Evolutionary conservation across 2,113 vertebrate species (phyloP).

Genomic region (Otis tarda): DNA sequence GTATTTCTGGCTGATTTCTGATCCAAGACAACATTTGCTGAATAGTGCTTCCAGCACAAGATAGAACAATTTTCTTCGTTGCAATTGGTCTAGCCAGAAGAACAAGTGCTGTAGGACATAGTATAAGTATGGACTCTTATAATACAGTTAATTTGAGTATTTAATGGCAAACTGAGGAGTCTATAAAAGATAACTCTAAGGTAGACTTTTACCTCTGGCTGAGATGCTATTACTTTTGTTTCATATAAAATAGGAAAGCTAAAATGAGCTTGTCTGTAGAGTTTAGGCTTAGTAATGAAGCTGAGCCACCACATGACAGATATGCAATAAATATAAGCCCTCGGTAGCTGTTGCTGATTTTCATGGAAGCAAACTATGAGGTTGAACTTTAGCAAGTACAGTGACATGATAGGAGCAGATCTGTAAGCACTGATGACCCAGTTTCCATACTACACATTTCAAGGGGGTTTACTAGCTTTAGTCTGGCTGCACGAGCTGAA

Average conservation of each 20-base stretch:
- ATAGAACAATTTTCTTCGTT: neutral
- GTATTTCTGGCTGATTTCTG: neutral
- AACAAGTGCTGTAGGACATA: neutral
- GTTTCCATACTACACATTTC: neutral
- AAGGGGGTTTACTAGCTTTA: neutral
- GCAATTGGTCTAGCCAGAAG: neutral
- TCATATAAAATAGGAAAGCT: neutral
- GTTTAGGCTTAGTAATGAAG: neutral
- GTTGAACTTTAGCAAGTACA: neutral
- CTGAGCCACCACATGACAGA: neutral
- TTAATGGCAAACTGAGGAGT: neutral
- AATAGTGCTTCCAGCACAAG: neutral
- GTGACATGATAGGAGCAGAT: neutral
- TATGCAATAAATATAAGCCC: neutral
- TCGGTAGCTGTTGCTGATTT: neutral
- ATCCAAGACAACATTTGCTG: neutral
- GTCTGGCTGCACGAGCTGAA: neutral
- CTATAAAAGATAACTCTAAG: neutral
- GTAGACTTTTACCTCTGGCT: neutral
- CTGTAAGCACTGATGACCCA: neutral
- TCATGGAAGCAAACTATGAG: neutral
- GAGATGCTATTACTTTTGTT: neutral
- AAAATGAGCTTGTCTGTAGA: neutral
- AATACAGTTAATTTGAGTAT: neutral
- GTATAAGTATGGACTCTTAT: neutral